phyloP scores from a whole-genome alignment of 2,888 invertebrate species.

The Eupithecia tripunctaria region DNA sequence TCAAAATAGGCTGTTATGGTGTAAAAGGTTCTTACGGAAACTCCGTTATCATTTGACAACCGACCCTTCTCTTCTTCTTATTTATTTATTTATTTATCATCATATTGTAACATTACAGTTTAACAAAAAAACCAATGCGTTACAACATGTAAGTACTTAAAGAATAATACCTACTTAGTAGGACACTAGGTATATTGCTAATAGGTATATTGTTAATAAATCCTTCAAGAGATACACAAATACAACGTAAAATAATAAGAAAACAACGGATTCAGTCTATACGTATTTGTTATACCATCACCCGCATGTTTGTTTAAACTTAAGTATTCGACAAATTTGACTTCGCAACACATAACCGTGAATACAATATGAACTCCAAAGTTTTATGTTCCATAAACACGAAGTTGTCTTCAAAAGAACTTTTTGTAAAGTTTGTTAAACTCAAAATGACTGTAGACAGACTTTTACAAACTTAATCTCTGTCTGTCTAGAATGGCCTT shows the following conservation, averaged over 20 bases:
- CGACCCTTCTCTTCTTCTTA: no score
- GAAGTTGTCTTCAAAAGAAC: conserved; percentile 2
- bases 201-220: no score
- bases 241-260: neutral
- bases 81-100: no score
- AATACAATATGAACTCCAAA: conserved; percentile 5
- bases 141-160: no score
- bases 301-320: neutral
- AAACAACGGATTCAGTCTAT: no score
- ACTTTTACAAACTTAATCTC: conserved; percentile 10
- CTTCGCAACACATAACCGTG: conserved; percentile 12
- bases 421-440: neutral
- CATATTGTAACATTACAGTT: no score
- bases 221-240: no score
- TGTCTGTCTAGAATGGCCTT: conserved; percentile 4
- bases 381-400: conserved; percentile 15
- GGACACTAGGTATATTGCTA: no score
- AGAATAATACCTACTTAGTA: no score
- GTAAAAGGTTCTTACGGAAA: neutral
- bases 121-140: no score
- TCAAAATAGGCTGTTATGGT: no score
- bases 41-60: neutral
- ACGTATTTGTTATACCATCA: neutral
- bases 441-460: conserved; percentile 11
- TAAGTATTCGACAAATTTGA: neutral